Evolutionary conservation across 1,140 invertebrate genomes (phyloP), one percentile per base, ranked within the genome.

Genomic region (Orussus abietinus): DNA sequence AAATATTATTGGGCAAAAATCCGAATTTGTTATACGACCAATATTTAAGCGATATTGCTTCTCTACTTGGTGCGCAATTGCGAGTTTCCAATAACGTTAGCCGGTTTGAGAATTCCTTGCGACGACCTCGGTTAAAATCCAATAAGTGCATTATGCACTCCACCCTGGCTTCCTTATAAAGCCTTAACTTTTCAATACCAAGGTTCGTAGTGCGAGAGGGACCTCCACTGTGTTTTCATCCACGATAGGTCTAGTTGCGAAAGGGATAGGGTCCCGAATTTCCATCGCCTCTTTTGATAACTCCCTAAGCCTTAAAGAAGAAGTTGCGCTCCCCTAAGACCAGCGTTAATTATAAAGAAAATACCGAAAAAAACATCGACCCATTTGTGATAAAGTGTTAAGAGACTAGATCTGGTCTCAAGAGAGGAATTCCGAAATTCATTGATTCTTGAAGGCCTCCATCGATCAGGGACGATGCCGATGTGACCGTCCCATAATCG

Each of bases 131-230:
- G n/a, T n/a, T n/a, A n/a, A n/a, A n/a, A n/a, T n/a, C n/a, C n/a
- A n/a, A n/a, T n/a, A n/a, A n/a, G n/a, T n/a, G n/a, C n/a, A n/a
- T n/a, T n/a, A 21, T 40, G 12, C 2, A 31, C 11, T 28, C 12
- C 42, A 42, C 40, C 47, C 40, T 47, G 55, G 65, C 59, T 62
- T 66, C 57, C 55, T 51, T 69, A 64, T 66, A 69, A 64, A 66
- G 55, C 53, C 55, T 32, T 41, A 11, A 28, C 4, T 55, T 58
- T 60, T 67, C 57, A 69, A 59, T 64, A 66, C 48, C 64, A 67
- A 59, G 60, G 55, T 64, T 46, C 45, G 52, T 50, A 65, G 51
- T 55, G 33, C 25, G 13, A 34, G 22, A 21, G 10, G 39, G 38
- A 15, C 11, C 5, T 10, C 11, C 15, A 19, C 10, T 15, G 20